Base-by-base conservation (phyloP, 2,113 vertebrate genomes). In the Grantiella picta region DNA sequence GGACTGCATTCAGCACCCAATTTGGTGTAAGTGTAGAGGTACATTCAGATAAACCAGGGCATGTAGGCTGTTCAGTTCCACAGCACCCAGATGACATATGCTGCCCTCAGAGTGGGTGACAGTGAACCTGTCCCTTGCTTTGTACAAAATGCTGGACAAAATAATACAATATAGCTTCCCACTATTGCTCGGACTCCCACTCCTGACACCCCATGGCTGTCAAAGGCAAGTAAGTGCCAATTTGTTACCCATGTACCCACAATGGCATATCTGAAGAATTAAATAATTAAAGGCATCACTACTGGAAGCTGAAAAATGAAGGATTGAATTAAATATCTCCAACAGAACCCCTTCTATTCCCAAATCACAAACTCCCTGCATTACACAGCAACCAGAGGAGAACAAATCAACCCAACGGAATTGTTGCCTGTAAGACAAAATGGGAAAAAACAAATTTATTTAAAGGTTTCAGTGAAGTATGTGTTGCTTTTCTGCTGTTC, bases 151-250 rank as follows among this genome's bases (percentile, higher is more conserved):
- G 12, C 42, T 42, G 25, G 29, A 47, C 5, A 50, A 60, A 42
- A 54, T 33, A 53, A n/a, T 38, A 21, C 1, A 1, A 4, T 22
- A 15, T 1, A 80, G 2, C 4, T 88, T 73, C n/a, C 40, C 3
- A 15, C 12, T 82, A 1, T 49, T 72, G 15, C 73, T 15, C 59
- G 54, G 16, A 8, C 27, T 77, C 22, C 45, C 20, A 33, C 2
- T 82, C 28, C 25, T 36, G 36, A 79, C 20, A 87, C 4, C 11
- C 13, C 31, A 65, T 57, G 8, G 8, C 15, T 64, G 7, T 40
- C 40, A 79, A 47, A 28, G n/a, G 33, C 33, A 60, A 35, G 10
- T 17, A 59, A 84, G 20, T 49, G 29, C 7, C 14, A 3, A 18
- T 47, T 31, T 36, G 7, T 17, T 35, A 54, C 7, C 1, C 45